phyloP scores from a whole-genome alignment of 2,113 vertebrate genomes.

The Chlamydotis undulata region DNA sequence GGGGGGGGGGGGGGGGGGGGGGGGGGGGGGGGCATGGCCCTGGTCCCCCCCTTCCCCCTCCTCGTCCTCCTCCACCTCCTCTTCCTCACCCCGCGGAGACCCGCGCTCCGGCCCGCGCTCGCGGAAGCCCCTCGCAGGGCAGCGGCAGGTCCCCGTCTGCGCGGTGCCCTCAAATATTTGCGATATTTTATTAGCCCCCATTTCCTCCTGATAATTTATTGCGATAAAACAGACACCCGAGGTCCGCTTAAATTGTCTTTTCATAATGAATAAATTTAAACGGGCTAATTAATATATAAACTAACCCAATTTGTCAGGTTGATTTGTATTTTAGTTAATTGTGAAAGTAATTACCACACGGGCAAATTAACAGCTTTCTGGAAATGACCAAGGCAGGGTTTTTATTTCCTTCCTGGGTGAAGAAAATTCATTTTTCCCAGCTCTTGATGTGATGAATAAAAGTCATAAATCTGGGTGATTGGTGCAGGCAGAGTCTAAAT shows the following conservation, averaged over 20 bases:
- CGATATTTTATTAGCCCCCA: slow-evolving; percentile 73
- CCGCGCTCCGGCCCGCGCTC: not conserved
- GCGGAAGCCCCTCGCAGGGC: not conserved
- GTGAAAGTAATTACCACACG: slow-evolving; percentile 97
- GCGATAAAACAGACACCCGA: slow-evolving; percentile 87
- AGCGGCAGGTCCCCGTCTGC: not conserved
- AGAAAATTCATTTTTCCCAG: slow-evolving; percentile 95
- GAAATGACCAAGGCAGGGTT: slow-evolving; percentile 89
- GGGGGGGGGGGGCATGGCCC: no score
- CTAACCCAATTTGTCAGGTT: slow-evolving; percentile 94
- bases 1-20: no score
- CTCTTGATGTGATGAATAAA: slow-evolving; percentile 97
- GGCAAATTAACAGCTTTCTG: slow-evolving; percentile 96
- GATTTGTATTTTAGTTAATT: slow-evolving; percentile 99
- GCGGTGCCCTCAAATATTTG: slow-evolving; percentile 57
- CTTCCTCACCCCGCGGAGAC: not conserved
- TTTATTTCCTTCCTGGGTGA: slow-evolving; percentile 90
- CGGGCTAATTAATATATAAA: slow-evolving; percentile 97
- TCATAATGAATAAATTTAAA: slow-evolving; percentile 96
- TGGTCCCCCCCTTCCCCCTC: no score
- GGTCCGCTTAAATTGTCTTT: slow-evolving; percentile 92
- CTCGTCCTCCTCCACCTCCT: not conserved
- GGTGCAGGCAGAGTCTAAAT: slow-evolving; percentile 97
- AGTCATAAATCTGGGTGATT: slow-evolving; percentile 97
- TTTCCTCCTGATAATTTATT: slow-evolving; percentile 86